Conservation (phyloP, 2,113 vertebrate genomes). For the Pan paniscus region DNA sequence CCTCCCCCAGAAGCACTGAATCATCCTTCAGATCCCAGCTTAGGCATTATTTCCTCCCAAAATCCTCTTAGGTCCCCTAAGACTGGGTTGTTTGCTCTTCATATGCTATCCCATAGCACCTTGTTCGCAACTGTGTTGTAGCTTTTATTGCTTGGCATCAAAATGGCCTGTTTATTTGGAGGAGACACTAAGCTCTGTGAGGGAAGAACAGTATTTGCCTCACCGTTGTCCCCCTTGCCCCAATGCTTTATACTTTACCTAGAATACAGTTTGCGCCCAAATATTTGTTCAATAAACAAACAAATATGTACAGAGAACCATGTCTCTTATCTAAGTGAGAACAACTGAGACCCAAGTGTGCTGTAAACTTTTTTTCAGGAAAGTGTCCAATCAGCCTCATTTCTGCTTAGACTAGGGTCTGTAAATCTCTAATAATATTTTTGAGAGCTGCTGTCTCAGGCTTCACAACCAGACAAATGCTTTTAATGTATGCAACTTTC, state of each 20-base stretch:
- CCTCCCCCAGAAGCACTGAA: neutral
- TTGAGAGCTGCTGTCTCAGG: conserved; percentile 19
- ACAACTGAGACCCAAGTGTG: neutral
- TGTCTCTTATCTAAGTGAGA: conserved; percentile 36
- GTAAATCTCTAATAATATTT: conserved; percentile 28
- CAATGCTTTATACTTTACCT: neutral
- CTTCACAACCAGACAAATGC: conserved; percentile 52
- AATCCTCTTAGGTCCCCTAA: neutral
- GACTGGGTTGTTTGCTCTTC: neutral
- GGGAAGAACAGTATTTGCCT: neutral
- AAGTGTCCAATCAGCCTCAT: conserved; percentile 22
- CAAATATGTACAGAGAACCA: neutral
- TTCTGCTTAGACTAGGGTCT: neutral
- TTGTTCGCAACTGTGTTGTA: no score
- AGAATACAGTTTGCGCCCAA: neutral
- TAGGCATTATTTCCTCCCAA: neutral
- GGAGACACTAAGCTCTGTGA: neutral
- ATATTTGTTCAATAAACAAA: neutral
- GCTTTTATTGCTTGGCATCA: neutral
- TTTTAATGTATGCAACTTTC: conserved; percentile 50
- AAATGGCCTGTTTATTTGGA: neutral
- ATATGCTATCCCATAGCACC: neutral
- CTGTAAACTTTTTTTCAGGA: neutral
- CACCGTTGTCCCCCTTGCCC: neutral
- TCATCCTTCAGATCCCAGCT: neutral